Evolutionary conservation across 2,888 invertebrate species (phyloP).

Genomic region (Drosophila tanythrix): DNA sequence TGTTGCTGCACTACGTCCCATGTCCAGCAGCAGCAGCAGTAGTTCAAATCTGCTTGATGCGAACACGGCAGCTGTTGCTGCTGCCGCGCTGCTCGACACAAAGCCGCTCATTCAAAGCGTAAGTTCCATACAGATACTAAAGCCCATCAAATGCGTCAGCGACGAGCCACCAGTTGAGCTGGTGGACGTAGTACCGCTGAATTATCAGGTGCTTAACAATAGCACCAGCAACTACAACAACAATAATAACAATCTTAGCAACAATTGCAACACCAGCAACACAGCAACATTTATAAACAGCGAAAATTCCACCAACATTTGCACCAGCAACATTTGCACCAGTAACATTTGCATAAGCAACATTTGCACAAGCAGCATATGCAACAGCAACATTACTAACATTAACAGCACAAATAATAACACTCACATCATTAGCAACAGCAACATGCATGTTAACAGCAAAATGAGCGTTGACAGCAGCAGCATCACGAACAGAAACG

Average conservation of each 20-base stretch:
- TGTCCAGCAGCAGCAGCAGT: slow-evolving; percentile 81
- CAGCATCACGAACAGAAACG: not conserved
- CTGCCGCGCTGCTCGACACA: slow-evolving; percentile 87
- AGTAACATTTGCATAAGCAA: not conserved
- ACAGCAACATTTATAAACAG: not conserved
- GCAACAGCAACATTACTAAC: slow-evolving; percentile 1
- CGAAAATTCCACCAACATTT: slow-evolving; percentile 2
- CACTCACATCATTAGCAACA: slow-evolving; percentile 4
- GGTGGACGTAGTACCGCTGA: slow-evolving; percentile 7
- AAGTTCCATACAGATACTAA: slow-evolving; percentile 86
- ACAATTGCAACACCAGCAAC: not conserved
- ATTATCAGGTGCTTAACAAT: slow-evolving; percentile 17
- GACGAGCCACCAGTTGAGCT: slow-evolving; percentile 26
- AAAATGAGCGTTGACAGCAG: not conserved
- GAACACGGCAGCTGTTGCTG: slow-evolving; percentile 85
- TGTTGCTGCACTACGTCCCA: slow-evolving; percentile 76
- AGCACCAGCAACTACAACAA: not conserved
- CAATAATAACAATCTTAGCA: not conserved
- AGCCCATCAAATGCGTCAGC: slow-evolving; percentile 9
- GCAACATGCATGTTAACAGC: slow-evolving; percentile 11
- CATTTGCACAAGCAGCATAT: not conserved
- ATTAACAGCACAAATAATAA: slow-evolving; percentile 3
- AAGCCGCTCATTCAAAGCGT: slow-evolving; percentile 91
- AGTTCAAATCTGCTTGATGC: slow-evolving; percentile 85
- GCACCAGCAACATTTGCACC: slow-evolving; percentile 12